phyloP scores from a whole-genome alignment of 2,797 vertebrate species.

The Mormyrops attenuatus region DNA sequence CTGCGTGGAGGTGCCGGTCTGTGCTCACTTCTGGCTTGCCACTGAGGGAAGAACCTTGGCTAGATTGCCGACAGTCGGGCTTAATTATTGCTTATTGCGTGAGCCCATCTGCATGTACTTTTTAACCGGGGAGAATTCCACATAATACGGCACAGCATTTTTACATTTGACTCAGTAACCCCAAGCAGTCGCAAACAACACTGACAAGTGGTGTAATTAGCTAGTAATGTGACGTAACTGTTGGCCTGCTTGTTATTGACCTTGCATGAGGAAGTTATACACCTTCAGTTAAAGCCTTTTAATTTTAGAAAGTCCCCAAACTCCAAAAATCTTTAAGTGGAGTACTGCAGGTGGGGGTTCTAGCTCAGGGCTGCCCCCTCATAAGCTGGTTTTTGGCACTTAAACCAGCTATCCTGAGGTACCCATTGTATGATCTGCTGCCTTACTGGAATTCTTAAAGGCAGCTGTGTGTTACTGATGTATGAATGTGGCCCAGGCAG shows the following conservation, averaged over 20 bases:
- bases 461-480: too few species aligned
- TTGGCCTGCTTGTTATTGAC: background rate
- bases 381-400: background rate
- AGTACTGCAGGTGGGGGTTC: background rate
- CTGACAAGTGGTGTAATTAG: background rate
- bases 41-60: background rate
- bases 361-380: background rate
- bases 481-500: too few species aligned
- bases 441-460: background rate
- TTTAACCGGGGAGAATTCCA: background rate
- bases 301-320: background rate
- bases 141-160: background rate
- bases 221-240: background rate
- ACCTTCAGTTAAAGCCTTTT: background rate
- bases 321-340: background rate
- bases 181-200: background rate
- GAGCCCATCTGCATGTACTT: background rate
- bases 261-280: background rate
- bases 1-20: background rate
- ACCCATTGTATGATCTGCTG: background rate
- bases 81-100: background rate
- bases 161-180: background rate
- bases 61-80: background rate
- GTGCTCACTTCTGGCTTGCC: background rate
- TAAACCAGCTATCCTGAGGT: background rate